Conservation (phyloP, 2,113 vertebrate genomes). For the Callochromis pleurospilus region DNA sequence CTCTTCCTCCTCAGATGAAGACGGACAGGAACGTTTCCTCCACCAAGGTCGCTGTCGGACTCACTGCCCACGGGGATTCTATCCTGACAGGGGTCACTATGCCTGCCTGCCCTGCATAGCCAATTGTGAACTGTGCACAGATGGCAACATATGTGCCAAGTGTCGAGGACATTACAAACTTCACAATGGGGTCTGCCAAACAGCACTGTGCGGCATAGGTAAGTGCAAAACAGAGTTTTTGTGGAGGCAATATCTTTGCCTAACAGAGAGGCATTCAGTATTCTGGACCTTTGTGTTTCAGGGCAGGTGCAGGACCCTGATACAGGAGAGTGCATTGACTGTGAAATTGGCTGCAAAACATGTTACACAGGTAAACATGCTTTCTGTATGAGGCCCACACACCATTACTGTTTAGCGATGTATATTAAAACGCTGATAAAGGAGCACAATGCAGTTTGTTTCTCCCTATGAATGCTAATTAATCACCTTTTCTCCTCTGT, state of each 20-base stretch:
- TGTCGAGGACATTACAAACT: constrained; percentile 74
- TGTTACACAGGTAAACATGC: constrained; percentile 69
- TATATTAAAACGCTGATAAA: background rate
- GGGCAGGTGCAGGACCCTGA: constrained; percentile 75
- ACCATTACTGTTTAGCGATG: background rate
- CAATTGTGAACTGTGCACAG: constrained; percentile 78
- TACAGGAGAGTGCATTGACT: constrained; percentile 76
- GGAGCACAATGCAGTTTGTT: background rate
- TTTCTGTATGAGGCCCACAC: background rate
- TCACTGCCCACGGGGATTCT: constrained; percentile 73
- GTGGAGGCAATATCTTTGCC: background rate
- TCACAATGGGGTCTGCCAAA: constrained; percentile 68
- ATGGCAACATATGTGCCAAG: constrained; percentile 73
- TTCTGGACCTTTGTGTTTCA: constrained; percentile 31
- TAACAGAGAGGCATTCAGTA: background rate
- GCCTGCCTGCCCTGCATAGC: constrained; percentile 71
- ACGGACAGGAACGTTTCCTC: constrained; percentile 73
- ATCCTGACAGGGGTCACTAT: constrained; percentile 68
- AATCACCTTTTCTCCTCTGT: constrained; percentile 32
- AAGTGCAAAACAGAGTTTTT: background rate
- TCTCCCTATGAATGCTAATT: constrained; percentile 13
- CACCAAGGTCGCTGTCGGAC: constrained; percentile 72
- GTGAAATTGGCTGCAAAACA: constrained; percentile 69
- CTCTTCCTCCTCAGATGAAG: constrained; percentile 63
- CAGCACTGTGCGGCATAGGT: constrained; percentile 61